phyloP scores from a whole-genome alignment of 2,113 vertebrate species.

The Protobothrops mucrosquamatus region DNA sequence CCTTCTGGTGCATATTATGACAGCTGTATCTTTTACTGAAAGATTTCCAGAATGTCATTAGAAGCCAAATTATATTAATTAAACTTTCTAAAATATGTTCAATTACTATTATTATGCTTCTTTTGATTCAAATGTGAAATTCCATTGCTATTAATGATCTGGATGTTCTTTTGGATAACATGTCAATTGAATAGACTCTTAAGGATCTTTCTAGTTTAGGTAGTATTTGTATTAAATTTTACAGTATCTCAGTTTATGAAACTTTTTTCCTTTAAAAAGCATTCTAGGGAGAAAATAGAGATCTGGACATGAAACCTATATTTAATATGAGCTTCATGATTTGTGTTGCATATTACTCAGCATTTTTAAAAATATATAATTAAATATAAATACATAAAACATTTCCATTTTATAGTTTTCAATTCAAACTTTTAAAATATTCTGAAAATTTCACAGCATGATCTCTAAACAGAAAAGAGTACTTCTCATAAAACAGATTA shows the following conservation, averaged over 20 bases:
- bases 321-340: not conserved
- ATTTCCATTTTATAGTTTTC: not conserved
- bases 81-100: not conserved
- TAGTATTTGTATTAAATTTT: not conserved
- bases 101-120: not conserved
- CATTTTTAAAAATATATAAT: not conserved
- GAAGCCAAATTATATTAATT: constrained; percentile 23
- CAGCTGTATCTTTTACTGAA: not conserved
- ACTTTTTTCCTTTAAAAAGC: not conserved
- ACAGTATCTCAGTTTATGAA: not conserved
- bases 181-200: not conserved
- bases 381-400: not conserved
- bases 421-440: not conserved
- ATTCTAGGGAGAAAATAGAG: not conserved
- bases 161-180: constrained; percentile 2
- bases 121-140: not conserved
- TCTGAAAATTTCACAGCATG: not conserved
- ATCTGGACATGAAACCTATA: not conserved
- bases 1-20: not conserved
- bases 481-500: not conserved
- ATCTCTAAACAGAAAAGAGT: not conserved
- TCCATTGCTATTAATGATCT: not conserved
- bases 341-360: not conserved
- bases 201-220: rapidly evolving
- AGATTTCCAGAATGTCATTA: constrained; percentile 21